Base-by-base conservation (phyloP, 2,888 invertebrate species). In the Pardosa pseudoannulata region DNA sequence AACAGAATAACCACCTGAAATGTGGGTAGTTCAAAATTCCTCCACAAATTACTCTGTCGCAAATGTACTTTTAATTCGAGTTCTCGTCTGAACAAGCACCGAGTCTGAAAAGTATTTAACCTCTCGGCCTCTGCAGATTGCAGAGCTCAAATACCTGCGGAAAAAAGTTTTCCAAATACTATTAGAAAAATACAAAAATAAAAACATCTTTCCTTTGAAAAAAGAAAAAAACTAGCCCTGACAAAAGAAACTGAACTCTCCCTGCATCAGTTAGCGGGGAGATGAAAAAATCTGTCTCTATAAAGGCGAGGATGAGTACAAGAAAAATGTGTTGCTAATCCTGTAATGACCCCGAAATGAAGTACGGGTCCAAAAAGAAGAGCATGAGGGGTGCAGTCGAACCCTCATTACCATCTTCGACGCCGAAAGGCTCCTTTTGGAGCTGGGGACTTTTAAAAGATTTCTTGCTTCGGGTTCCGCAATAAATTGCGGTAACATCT, bases 301-400 rank as follows among this genome's bases (percentile, higher is more conserved):
- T n/a, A 68, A 71, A 75, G 74, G 83, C 67, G 65, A 78, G 32
- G 76, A 71, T 65, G 76, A 83, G 46, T 85, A 31, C 73, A 64
- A 78, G 83, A 78, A 85, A 56, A 85, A 85, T 85, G 83, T 78
- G 83, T 78, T 85, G 83, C 78, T 85, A 85, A 85, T 85, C 83
- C 83, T 78, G 83, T 85, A 85, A 85, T 85, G 83, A 78, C 83
- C 83, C 78, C 72, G 67, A 85, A 85, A 85, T 85, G 83, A 85
- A 82, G 82, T 74, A 81, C 68, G 81, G 29, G 70, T 75, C 62
- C 46, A 62, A 72, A 32, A 79, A 64, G 67, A 65, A 75, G 70
- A 68, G 70, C 62, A 31, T 27, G 70, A 39, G 75, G 81, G 76
- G 76, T 71, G 75, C 81, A 75, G 81, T 39, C 62, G 67, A 32